A percentile compares a stretch with the other conserved stretches of the same genome.
These are phyloP conservation scores for Palythoa caribaeorum DNA, from an alignment of 92 coral and sea anemone genomes.

Conservation along the genomic window DNA sequence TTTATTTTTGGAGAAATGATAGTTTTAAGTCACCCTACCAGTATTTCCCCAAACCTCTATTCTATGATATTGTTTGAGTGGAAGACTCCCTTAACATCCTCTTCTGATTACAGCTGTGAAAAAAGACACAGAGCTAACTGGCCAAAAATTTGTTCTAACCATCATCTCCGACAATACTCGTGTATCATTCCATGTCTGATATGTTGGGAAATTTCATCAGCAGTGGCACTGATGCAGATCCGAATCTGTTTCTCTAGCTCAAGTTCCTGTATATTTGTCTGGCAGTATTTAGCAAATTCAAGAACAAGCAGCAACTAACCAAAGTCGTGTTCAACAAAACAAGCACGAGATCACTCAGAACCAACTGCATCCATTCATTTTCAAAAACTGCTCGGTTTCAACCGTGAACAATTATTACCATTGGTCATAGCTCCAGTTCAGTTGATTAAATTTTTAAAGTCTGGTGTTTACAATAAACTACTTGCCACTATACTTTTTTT, in stretches of 20 bases:
- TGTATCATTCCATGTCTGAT: background rate
- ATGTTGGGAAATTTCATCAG: background rate
- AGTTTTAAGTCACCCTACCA: too few relatives aligned
- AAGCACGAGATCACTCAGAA: background rate
- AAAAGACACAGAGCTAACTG: too few relatives aligned
- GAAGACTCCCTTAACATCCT: too few relatives aligned
- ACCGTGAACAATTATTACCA: background rate
- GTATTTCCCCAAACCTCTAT: too few relatives aligned
- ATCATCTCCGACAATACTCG: too few relatives aligned
- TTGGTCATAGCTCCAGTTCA: background rate
- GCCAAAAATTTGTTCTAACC: too few relatives aligned
- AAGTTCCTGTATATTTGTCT: background rate
- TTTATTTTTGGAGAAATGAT: too few relatives aligned
- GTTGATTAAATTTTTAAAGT: background rate
- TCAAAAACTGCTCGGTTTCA: slow-evolving; percentile 19
- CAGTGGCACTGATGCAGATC: background rate
- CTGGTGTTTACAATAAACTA: background rate
- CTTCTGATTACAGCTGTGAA: too few relatives aligned
- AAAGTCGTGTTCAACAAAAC: background rate
- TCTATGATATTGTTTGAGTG: too few relatives aligned
- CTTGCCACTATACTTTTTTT: too few relatives aligned
- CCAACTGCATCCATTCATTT: background rate
- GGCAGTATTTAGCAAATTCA: background rate
- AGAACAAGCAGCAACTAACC: background rate
- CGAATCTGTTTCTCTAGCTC: background rate